These are phyloP conservation scores for Hylomyscus alleni DNA, from an alignment of 2,797 vertebrate species.

Conservation along the genomic window DNA sequence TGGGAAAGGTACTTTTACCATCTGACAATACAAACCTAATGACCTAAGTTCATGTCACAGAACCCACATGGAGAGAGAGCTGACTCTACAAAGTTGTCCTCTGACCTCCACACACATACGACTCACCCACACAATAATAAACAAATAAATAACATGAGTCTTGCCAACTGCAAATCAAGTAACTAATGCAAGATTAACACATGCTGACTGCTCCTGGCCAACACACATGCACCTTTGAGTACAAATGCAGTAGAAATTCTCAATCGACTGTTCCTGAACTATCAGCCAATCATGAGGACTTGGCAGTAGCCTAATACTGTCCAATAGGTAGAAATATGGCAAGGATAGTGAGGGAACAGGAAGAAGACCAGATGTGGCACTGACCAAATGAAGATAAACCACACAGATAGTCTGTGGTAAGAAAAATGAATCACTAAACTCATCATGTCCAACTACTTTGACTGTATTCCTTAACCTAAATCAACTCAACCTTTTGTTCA, in stretches of 20 bases:
- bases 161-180: slow-evolving; percentile 61
- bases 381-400: slow-evolving; percentile 64
- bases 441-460: slow-evolving; percentile 33
- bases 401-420: slow-evolving; percentile 59
- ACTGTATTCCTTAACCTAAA: slow-evolving; percentile 46
- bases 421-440: slow-evolving; percentile 64
- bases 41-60: neutral
- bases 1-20: neutral
- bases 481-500: slow-evolving; percentile 52
- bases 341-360: neutral
- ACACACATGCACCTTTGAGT: slow-evolving; percentile 61
- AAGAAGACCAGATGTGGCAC: neutral
- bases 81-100: neutral
- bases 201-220: slow-evolving; percentile 56
- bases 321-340: slow-evolving; percentile 42
- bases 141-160: slow-evolving; percentile 23
- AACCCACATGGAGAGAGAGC: neutral
- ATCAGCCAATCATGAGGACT: slow-evolving; percentile 48
- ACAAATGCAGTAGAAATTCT: slow-evolving; percentile 35
- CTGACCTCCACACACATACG: neutral
- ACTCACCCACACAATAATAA: neutral
- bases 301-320: slow-evolving; percentile 49
- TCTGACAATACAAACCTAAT: neutral
- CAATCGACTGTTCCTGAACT: slow-evolving; percentile 53
- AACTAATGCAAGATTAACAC: slow-evolving; percentile 51